Percentiles rank a stretch among this genome's conserved stretches.
phyloP scores from a whole-genome alignment of 2,888 invertebrate species.

The Argyra leucocephala region DNA sequence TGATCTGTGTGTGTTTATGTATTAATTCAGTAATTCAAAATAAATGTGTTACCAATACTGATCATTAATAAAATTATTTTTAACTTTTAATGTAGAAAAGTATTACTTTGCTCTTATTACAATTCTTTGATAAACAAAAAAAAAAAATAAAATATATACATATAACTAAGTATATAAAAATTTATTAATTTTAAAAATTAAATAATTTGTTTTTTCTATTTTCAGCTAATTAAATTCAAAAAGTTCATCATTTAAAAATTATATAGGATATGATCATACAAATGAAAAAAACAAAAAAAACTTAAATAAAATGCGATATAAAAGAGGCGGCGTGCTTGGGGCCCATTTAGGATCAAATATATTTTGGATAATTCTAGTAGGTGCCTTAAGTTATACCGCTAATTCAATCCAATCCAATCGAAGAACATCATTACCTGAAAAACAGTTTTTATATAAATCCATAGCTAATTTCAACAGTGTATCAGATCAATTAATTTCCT shows the following conservation, averaged over 20 bases:
- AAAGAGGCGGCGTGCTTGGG: slow-evolving; percentile 23
- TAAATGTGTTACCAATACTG: no score
- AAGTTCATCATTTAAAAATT: no score
- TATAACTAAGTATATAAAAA: no score
- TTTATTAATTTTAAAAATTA: not conserved
- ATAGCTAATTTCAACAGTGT: slow-evolving; percentile 11
- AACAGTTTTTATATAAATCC: slow-evolving; percentile 14
- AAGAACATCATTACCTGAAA: slow-evolving; percentile 19
- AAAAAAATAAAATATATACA: no score
- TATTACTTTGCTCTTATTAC: no score
- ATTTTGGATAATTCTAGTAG: slow-evolving; percentile 25
- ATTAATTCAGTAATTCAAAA: no score
- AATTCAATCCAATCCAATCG: slow-evolving; percentile 17
- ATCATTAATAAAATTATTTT: no score
- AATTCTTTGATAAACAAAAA: no score
- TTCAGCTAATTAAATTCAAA: not conserved
- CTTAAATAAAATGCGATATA: slow-evolving; percentile 24
- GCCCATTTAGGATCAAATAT: slow-evolving; percentile 25
- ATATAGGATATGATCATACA: slow-evolving; percentile 9
- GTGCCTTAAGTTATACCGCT: slow-evolving; percentile 23
- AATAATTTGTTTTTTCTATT: not conserved
- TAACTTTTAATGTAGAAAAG: no score
- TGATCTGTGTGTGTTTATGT: no score
- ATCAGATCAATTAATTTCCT: not conserved
- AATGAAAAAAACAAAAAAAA: slow-evolving; percentile 10